Percentiles rank a stretch among this genome's conserved stretches.
phyloP scores from a whole-genome alignment of 2,113 vertebrate genomes.

The Callospermophilus lateralis region DNA sequence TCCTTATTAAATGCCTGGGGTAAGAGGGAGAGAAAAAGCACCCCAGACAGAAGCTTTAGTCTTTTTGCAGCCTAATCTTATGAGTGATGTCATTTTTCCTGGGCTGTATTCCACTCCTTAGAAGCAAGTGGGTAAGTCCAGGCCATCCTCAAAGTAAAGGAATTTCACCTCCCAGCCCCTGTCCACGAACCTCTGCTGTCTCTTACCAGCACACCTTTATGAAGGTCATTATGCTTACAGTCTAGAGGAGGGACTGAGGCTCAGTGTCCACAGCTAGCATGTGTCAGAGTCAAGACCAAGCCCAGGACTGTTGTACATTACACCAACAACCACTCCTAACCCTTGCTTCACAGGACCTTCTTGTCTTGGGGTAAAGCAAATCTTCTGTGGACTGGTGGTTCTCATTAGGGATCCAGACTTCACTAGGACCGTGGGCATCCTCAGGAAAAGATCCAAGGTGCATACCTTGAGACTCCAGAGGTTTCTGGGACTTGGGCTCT shows the following conservation, averaged over 20 bases:
- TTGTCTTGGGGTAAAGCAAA: background rate
- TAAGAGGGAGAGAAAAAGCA: background rate
- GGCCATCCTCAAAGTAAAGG: background rate
- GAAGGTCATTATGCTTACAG: background rate
- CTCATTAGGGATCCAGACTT: background rate
- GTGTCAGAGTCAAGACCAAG: background rate
- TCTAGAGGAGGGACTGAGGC: background rate
- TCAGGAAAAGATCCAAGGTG: background rate
- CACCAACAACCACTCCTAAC: conserved; percentile 11
- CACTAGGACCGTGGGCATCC: background rate
- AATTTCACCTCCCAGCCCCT: background rate
- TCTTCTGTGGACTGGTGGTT: background rate
- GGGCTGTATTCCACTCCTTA: background rate
- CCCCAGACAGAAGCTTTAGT: background rate
- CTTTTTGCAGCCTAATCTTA: background rate
- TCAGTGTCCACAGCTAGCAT: background rate
- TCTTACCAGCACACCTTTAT: background rate
- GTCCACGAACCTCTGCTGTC: background rate
- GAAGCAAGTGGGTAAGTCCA: background rate
- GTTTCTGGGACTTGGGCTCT: background rate
- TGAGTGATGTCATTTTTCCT: background rate
- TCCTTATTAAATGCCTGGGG: background rate
- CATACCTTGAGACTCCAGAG: background rate
- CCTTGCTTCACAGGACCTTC: background rate
- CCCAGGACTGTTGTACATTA: conserved; percentile 27